Evolutionary conservation across 1,140 invertebrate genomes (phyloP).

Genomic region (Chelonus insularis): DNA sequence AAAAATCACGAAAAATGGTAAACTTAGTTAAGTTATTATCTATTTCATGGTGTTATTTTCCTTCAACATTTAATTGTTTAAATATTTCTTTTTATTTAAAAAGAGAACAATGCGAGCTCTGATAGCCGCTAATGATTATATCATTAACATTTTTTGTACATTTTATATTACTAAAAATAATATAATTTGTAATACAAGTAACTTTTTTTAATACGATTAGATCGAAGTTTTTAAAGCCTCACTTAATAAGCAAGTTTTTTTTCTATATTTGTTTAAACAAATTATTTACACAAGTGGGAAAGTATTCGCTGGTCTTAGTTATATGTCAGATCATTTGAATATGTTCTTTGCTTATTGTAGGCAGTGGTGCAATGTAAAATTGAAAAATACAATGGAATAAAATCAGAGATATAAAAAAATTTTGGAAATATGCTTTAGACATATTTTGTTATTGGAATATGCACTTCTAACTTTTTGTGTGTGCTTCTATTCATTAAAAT

Average conservation of each 20-base stretch:
- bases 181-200: too few relatives aligned
- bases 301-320: not conserved
- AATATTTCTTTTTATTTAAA: conserved; percentile 35
- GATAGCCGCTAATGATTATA: conserved; percentile 32
- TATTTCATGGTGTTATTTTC: not conserved
- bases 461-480: too few relatives aligned
- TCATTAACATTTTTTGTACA: conserved; percentile 32
- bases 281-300: conserved; percentile 27
- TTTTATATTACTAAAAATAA: conserved; percentile 22
- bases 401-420: not conserved
- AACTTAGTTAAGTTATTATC: conserved; percentile 39
- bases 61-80: conserved; percentile 25
- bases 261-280: too few relatives aligned
- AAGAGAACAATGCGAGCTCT: conserved; percentile 35
- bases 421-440: too few relatives aligned
- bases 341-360: conserved; percentile 34
- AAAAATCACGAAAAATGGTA: conserved; percentile 56
- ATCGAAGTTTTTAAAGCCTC: too few relatives aligned
- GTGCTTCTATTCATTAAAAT: too few relatives aligned
- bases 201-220: too few relatives aligned
- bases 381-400: not conserved
- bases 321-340: conserved; percentile 19
- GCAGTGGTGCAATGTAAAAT: conserved; percentile 39
- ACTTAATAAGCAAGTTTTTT: too few relatives aligned
- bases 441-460: too few relatives aligned